Percentiles rank a stretch among this genome's conserved stretches.
Evolutionary conservation across 1,140 invertebrate species (phyloP).

Genomic region (Mamestra configurata): DNA sequence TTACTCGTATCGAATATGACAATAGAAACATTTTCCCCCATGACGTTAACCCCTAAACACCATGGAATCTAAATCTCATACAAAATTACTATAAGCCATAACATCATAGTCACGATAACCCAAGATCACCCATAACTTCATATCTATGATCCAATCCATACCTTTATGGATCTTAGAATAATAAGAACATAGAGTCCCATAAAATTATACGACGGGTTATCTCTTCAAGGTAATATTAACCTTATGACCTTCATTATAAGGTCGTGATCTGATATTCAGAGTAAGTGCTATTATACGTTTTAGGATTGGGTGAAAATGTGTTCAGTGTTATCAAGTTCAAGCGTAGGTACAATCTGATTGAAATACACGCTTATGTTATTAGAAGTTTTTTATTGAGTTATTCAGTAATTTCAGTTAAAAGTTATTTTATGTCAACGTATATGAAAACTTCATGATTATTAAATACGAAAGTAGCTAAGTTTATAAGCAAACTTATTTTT

Average conservation of each 20-base stretch:
- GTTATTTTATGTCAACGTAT: background rate
- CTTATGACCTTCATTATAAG: conserved; percentile 36
- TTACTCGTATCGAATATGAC: no score
- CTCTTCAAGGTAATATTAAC: conserved; percentile 43
- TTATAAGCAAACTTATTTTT: background rate
- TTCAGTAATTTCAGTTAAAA: conserved; percentile 9
- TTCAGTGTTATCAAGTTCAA: conserved; percentile 25
- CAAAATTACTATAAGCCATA: conserved; percentile 30
- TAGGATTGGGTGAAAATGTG: conserved; percentile 44
- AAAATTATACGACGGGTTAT: conserved; percentile 51
- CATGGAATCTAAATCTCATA: background rate
- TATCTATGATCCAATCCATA: conserved; percentile 33
- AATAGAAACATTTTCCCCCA: background rate
- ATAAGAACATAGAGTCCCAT: conserved; percentile 48
- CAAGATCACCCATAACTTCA: conserved; percentile 40
- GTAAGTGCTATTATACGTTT: background rate
- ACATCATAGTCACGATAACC: conserved; percentile 14
- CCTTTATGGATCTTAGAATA: conserved; percentile 53
- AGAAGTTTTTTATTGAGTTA: conserved; percentile 14
- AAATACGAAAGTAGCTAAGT: no score
- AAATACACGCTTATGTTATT: conserved; percentile 39
- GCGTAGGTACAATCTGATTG: conserved; percentile 38
- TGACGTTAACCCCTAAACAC: background rate
- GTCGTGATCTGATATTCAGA: conserved; percentile 26
- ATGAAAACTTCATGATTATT: no score